Evolutionary conservation across 1,140 invertebrate genomes (phyloP), one percentile per base, ranked within the genome.

Genomic region (Myzus persicae): DNA sequence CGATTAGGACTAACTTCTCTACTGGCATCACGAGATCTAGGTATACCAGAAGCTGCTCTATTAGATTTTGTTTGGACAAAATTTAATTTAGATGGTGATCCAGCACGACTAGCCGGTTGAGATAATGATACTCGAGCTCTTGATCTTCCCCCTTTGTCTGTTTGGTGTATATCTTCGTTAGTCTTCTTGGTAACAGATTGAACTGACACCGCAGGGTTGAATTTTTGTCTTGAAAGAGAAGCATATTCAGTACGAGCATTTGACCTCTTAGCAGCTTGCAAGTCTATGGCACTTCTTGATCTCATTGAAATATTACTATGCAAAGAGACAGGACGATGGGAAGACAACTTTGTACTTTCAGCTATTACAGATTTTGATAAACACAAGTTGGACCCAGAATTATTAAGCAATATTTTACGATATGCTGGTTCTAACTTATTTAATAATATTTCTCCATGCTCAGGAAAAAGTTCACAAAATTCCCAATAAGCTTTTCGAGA

Each of bases 281-380:
- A 96, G 96, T 99, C 98, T 94, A 99, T 98, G 76, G 98, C 98
- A 94, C 98, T 99, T 94, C 98, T 98, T 87, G 98, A 99, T 94
- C 98, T 96, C 94, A 96, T 96, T 93, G 94, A 94, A 38, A 93
- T 91, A 40, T 94, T 93, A n/a, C 46, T 88, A 3, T 36, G 44
- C n/a, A 84, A 59, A 40, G 84, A 84, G 31, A 26, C 9, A 4
- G 20, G 40, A 88, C 20, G 84, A 44, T 26, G 20, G 36, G 44
- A 48, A 88, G 44, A 18, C n/a, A n/a, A 88, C 46, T 36, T 88
- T 36, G 44, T 38, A 38, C 31, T n/a, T 48, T 88, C 85, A 24
- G 44, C 40, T 26, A 44, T 85, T 44, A 90, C 22, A 59, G 46
- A 93, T 67, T 48, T 93, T 88, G 44, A 36, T 36, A 92, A 90